These are phyloP conservation scores for Nematolebias whitei DNA, from an alignment of 2,113 vertebrate species.

Conservation along the genomic window DNA sequence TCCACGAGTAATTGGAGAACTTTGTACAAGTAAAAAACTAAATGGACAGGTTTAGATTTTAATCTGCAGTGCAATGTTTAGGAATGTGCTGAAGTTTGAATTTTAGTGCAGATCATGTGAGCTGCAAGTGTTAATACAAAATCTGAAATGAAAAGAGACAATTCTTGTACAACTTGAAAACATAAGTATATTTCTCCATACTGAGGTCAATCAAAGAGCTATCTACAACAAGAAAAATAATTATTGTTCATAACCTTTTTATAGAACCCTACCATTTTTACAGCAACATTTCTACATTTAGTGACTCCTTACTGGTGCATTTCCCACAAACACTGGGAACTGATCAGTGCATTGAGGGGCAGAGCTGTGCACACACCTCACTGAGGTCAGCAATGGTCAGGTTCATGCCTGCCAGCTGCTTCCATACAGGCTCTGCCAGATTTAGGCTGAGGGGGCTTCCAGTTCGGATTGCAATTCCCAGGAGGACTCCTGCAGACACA, in stretches of 20 bases:
- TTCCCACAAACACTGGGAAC: neutral
- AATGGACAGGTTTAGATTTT: constrained; percentile 28
- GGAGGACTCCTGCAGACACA: constrained; percentile 86
- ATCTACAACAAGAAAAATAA: too few species aligned
- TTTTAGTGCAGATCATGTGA: constrained; percentile 30
- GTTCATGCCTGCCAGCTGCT: constrained; percentile 98
- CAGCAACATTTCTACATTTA: neutral
- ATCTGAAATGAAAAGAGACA: neutral
- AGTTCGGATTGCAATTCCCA: constrained; percentile 97
- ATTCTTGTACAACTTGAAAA: neutral
- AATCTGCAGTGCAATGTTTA: constrained; percentile 53
- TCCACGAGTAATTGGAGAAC: neutral
- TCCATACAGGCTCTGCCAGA: constrained; percentile 97
- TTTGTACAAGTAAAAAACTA: neutral
- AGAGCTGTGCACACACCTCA: constrained; percentile 79
- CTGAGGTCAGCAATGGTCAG: constrained; percentile 99
- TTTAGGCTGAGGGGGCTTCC: constrained; percentile 97
- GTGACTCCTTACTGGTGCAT: too few species aligned
- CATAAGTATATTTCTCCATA: too few species aligned
- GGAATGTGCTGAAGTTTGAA: constrained; percentile 34
- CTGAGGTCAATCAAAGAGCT: too few species aligned
- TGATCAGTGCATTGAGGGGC: neutral
- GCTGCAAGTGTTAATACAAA: constrained; percentile 23
- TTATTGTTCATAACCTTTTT: too few species aligned
- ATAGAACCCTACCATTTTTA: too few species aligned